These are phyloP conservation scores for Trissolcus basalis DNA, from an alignment of 1,140 invertebrate species.

Conservation along the genomic window DNA sequence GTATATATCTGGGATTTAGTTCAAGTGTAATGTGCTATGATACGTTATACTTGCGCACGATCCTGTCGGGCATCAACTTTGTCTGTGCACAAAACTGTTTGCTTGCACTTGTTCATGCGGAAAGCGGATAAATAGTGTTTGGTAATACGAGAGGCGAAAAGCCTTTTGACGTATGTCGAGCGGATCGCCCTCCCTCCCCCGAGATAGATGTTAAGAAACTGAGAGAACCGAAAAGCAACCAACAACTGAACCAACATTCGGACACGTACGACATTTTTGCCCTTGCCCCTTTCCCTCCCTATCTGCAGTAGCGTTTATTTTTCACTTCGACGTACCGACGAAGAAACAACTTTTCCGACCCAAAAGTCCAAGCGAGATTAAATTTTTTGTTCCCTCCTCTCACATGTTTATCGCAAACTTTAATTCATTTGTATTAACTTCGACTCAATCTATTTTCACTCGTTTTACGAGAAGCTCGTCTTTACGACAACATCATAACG, in stretches of 20 bases:
- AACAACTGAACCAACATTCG: constrained; percentile 8
- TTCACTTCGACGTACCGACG: constrained; percentile 6
- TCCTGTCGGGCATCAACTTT: constrained; percentile 33
- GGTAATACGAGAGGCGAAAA: constrained; percentile 32
- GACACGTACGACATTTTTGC: constrained; percentile 5
- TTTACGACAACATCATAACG: too few species aligned
- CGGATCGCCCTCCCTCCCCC: constrained; percentile 29
- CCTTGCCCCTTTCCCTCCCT: too few species aligned
- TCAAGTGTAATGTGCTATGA: constrained; percentile 48
- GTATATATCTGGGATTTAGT: constrained; percentile 20
- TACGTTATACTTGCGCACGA: constrained; percentile 34
- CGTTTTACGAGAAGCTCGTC: too few species aligned
- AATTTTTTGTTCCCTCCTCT: constrained; percentile 17
- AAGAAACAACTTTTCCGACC: constrained; percentile 7
- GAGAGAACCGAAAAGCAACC: constrained; percentile 21
- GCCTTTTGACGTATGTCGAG: constrained; percentile 35
- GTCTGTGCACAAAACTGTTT: constrained; percentile 36
- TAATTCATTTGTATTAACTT: too few species aligned
- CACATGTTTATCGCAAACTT: constrained; percentile 23
- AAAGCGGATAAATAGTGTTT: constrained; percentile 50
- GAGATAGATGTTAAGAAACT: constrained; percentile 26
- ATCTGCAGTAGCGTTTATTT: constrained; percentile 16
- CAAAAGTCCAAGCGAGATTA: constrained; percentile 12
- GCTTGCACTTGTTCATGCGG: constrained; percentile 47
- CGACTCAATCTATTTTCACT: too few species aligned